These are phyloP conservation scores for Sebastes goodei DNA, from an alignment of 2,797 vertebrate genomes.

Conservation along the genomic window DNA sequence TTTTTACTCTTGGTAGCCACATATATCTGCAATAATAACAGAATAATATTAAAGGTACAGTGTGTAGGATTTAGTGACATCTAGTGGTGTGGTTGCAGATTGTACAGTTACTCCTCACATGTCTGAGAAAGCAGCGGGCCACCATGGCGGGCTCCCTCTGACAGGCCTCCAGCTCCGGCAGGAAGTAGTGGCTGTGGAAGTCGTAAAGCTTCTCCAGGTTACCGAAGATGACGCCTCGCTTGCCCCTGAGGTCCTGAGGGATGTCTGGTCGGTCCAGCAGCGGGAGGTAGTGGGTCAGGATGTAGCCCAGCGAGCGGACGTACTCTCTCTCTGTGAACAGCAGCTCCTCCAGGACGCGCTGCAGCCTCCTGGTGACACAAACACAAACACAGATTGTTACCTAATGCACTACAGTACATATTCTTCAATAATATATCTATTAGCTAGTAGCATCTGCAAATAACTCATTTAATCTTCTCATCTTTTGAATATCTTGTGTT, in stretches of 20 bases:
- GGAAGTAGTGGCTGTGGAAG: constrained; percentile 84
- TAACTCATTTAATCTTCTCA: not conserved
- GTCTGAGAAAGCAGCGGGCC: constrained; percentile 84
- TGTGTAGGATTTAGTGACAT: no score
- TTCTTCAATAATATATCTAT: not conserved
- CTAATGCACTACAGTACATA: not conserved
- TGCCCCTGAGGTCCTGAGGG: constrained; percentile 85
- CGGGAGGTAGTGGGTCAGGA: constrained; percentile 85
- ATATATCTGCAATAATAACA: not conserved
- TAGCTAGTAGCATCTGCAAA: not conserved
- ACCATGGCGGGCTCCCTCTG: constrained; percentile 77
- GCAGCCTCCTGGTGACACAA: constrained; percentile 76
- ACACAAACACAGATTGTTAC: not conserved
- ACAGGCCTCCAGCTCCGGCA: constrained; percentile 84
- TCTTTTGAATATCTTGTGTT: not conserved
- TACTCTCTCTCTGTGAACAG: constrained; percentile 85
- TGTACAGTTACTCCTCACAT: constrained; percentile 68
- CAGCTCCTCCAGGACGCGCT: constrained; percentile 85
- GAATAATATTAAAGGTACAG: not conserved
- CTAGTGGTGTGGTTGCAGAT: no score
- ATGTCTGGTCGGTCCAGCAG: constrained; percentile 83
- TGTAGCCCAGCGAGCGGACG: constrained; percentile 83
- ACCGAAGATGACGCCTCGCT: constrained; percentile 84
- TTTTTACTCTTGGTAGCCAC: not conserved
- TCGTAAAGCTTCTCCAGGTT: constrained; percentile 86